Base-by-base conservation (phyloP, 2,797 vertebrate genomes). In the Vultur gryphus region DNA sequence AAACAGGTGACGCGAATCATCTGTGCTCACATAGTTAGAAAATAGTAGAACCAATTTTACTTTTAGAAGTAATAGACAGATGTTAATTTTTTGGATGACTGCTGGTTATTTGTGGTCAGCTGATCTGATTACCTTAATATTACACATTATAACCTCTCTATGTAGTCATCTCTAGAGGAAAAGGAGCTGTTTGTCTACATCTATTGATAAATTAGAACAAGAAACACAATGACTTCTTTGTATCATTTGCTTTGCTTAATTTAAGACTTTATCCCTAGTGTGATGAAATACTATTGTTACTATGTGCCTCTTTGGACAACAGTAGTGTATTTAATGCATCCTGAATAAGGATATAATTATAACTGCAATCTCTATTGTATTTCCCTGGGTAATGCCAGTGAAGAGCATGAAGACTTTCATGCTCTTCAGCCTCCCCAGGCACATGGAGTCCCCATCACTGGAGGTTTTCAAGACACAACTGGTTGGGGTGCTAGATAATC, bases 21-120 rank as follows among this genome's bases (percentile, higher is more conserved):
- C 43, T 37, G 3, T 28, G 33, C 66, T 85, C 26, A 73, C 26
- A 25, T 9, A 77, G 21, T 58, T 71, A 67, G 37, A 75, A 87
- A 89, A 44, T 11, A 64, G 55, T 55, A 93, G 37, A 93, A 65
- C 41, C 8, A 44, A n/a, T 89, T 77, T 85, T 77, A 77, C 25
- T 83, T 83, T 58, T 51, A 35, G 35, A 92, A 89, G 58, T 85
- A 72, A 88, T 54, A 70, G 77, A 59, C 62, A 87, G 81, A 77
- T 88, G 79, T 46, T 92, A 88, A 92, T 96, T 93, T 87, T 90
- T 87, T 90, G 73, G 89, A 44, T 94, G 84, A 57, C 49, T 84
- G 84, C 87, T 95, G 65, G 62, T 79, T 84, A 64, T 87, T 89
- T 84, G 54, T 49, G 67, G 59, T 93, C 80, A 94, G 49, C 28